Base-by-base conservation (phyloP, 1,140 invertebrate species). In the Helicoverpa zea region DNA sequence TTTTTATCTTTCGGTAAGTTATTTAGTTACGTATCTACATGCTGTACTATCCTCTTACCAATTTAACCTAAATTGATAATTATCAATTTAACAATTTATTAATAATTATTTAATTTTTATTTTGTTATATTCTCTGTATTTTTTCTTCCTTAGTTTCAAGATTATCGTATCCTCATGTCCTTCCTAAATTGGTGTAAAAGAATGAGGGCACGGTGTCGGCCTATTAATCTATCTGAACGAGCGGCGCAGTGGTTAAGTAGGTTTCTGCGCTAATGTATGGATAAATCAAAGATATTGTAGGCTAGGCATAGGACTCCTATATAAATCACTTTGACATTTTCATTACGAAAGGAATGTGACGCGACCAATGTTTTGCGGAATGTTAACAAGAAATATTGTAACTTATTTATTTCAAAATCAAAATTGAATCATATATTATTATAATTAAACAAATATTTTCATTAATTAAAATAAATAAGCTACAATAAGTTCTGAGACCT, bases 151-250 rank as follows among this genome's bases (percentile, higher is more conserved):
- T 7, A 9, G 5, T 7, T 43, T 5, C 35, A 35, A 35, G 35
- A 5, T 5, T 43, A 43, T 9, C 35, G 35, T 43, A 43, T 9
- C 7, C 35, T 43, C 9, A 43, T 43, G 35, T 43, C 35, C 35
- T 43, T 43, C 5, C 35, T 43, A 43, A 68, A 68, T 68, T 68
- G 49, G 64, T 68, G 64, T 18, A 68, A 43, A 68, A 30, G 23
- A 68, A 68, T 49, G 64, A 43, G 43, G 64, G 49, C 43, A 68
- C 49, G 18, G 49, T 68, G 64, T 49, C 1, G 16, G n/a, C 4
- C 43, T 49, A 68, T 68, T 68, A 68, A 68, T 68, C 64, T 68
- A 49, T 49, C 64, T 68, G 43, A 68, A 43, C 43, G 64, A 43
- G 64, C 43, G 43, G 43, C 5, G 49, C 16, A 49, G 2, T 49